Evolutionary conservation across 2,113 vertebrate species (phyloP), one percentile per base, ranked within the genome.

Genomic region (Steatornis caripensis): DNA sequence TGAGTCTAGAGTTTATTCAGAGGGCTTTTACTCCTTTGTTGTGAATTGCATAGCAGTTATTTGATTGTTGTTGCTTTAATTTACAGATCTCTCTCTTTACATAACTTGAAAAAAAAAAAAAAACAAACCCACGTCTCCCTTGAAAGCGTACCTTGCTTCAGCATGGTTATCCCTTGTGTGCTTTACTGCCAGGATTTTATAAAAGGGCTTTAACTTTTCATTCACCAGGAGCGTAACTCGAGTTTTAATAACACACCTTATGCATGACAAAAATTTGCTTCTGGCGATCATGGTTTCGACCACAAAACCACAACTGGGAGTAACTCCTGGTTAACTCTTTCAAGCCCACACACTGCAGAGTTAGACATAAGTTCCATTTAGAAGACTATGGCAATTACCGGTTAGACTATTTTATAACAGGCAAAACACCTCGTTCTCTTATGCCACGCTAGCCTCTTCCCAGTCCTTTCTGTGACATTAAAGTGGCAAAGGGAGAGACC

Each of bases 271-370:
- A 98, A 98, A 98, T 98, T 98, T 98, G 98, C 98, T 98, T 92
- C 98, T 98, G 98, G 98, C 98, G 96, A 98, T 98, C 98, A 98
- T 97, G 98, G 98, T 98, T 98, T 98, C 98, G 98, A 98, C 98
- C 98, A 98, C 98, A 98, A 98, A 98, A 98, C 98, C 98, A 96
- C 98, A 98, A 97, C 93, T 78, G 97, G 98, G 98, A 97, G 97
- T 97, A 97, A 97, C 97, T 97, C 97, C 95, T 96, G 96, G 92
- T 98, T 98, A 98, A 98, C 98, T 97, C 98, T 97, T 98, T 98
- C 97, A 94, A 97, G 65, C 95, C 98, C 95, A 90, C 92, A 46
- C 91, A 91, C 10, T 49, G 80, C 85, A 23, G 57, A 71, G 74
- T 84, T 22, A 89, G 92, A 93, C 90, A 48, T 9, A 12, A 92